Base-by-base conservation (phyloP, 2,888 invertebrate species). In the Dynastes maya region DNA sequence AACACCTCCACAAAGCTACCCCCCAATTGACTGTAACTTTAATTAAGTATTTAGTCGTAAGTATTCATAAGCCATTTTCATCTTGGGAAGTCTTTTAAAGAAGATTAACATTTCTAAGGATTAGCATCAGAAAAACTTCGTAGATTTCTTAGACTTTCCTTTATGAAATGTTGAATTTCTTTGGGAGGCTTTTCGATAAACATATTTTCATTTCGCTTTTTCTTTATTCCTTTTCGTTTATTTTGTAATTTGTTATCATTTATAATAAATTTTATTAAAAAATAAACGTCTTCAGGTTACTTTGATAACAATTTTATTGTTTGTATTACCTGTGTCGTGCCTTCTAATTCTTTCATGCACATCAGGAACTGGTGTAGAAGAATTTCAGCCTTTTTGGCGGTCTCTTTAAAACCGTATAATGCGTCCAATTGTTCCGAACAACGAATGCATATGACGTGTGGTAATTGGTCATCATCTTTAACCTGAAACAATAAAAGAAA, bases 371-470 rank as follows among this genome's bases (percentile, higher is more conserved):
- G 93, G 89, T 93, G 93, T 86, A 96, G 91, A n/a, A 94, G 91
- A 85, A 92, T 91, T 89, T 95, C 94, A 67, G 95, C 93, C 88
- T 94, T 94, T 84, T 92, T 92, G 86, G 95, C 93, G 83, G 92
- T 90, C 87, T 94, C 93, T 88, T 93, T 93, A 90, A 96, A 95
- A 85, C 93, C 93, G 88, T 93, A 93, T 84, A 95, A 92, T 80
- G 93, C 92, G 87, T 95, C 94, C 85, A 96, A 90, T 87, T 95
- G 95, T 85, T 92, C 92, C 84, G 92, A 92, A 90, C 96, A 96
- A 83, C 92, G 92, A 81, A 92, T 92, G 90, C 96, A 96, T 83
- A 96, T 93, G 84, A 94, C 92, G 84, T 93, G 93, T 83, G 95
- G 95, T 87, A 95, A 91, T 85, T 92, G 91, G 89, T 96, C 95